Percentiles rank a stretch among this genome's conserved stretches.
These are phyloP conservation scores for Trichacis sp. DNA, from an alignment of 2,888 invertebrate species.

Conservation along the genomic window DNA sequence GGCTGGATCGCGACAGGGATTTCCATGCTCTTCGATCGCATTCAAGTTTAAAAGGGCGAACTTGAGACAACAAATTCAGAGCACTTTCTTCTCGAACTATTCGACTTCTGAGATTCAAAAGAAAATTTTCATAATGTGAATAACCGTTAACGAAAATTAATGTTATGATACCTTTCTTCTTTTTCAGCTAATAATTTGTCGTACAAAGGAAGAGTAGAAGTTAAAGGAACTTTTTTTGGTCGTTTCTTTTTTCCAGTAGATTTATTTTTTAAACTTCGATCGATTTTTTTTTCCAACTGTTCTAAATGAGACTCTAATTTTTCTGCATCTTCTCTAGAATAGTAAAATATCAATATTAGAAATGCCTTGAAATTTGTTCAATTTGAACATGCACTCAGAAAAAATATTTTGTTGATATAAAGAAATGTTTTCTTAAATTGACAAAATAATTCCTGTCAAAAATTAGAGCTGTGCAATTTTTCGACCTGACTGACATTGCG, in stretches of 20 bases:
- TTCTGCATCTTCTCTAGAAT: constrained; percentile 76
- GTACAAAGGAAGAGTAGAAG: constrained; percentile 79
- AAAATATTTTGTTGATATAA: too few relatives aligned
- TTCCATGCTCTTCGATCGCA: constrained; percentile 63
- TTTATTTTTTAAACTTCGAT: constrained; percentile 6
- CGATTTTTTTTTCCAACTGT: constrained; percentile 51
- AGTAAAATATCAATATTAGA: too few relatives aligned
- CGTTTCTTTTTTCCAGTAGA: constrained; percentile 73
- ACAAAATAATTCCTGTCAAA: too few relatives aligned
- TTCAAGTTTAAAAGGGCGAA: constrained; percentile 64
- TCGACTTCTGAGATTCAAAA: constrained; percentile 54
- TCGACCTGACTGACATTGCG: too few relatives aligned
- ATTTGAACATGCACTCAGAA: too few relatives aligned
- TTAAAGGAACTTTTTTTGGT: constrained; percentile 77
- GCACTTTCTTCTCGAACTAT: constrained; percentile 64
- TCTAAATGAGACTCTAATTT: constrained; percentile 71
- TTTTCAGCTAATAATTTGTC: constrained; percentile 80
- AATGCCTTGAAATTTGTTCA: too few relatives aligned
- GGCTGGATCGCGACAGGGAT: constrained; percentile 62
- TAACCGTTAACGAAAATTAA: not conserved
- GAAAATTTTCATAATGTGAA: not conserved
- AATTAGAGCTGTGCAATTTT: too few relatives aligned
- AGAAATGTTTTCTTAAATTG: too few relatives aligned
- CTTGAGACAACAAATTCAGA: constrained; percentile 62
- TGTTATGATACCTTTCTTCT: constrained; percentile 74